Conservation (phyloP, 1,140 invertebrate species). For the Diabrotica undecimpunctata region DNA sequence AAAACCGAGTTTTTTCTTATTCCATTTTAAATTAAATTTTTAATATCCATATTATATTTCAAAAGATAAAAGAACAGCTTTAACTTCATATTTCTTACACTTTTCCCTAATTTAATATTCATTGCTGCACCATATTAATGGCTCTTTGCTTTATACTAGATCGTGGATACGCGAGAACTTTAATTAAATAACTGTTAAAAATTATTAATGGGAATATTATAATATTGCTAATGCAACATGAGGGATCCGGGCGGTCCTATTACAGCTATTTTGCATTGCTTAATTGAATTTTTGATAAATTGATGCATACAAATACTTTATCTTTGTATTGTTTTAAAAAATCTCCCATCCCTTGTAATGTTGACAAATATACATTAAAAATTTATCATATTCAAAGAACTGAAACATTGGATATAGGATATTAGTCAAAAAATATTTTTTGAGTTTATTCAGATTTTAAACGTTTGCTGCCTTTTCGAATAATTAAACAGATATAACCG, state of each 20-base stretch:
- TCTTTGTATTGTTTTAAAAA: background rate
- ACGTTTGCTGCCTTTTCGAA: no score
- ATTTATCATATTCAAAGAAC: no score
- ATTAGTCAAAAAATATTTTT: no score
- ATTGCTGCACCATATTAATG: constrained; percentile 1
- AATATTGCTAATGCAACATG: constrained; percentile 1
- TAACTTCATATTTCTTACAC: background rate
- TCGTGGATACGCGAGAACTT: background rate
- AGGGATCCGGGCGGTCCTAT: background rate
- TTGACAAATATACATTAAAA: no score
- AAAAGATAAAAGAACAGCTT: no score
- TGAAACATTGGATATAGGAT: no score
- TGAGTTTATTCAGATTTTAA: no score
- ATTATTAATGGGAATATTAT: constrained; percentile 1
- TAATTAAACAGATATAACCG: no score
- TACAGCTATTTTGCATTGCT: background rate
- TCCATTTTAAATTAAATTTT: no score
- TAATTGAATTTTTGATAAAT: constrained; percentile 1
- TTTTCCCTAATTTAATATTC: background rate
- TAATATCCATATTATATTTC: no score
- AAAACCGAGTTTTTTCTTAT: no score
- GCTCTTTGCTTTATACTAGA: background rate
- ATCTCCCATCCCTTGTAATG: no score
- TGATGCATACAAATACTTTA: background rate
- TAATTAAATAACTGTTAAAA: constrained; percentile 3